Evolutionary conservation across 2,797 vertebrate genomes (phyloP).

Genomic region (Zalophus californianus): DNA sequence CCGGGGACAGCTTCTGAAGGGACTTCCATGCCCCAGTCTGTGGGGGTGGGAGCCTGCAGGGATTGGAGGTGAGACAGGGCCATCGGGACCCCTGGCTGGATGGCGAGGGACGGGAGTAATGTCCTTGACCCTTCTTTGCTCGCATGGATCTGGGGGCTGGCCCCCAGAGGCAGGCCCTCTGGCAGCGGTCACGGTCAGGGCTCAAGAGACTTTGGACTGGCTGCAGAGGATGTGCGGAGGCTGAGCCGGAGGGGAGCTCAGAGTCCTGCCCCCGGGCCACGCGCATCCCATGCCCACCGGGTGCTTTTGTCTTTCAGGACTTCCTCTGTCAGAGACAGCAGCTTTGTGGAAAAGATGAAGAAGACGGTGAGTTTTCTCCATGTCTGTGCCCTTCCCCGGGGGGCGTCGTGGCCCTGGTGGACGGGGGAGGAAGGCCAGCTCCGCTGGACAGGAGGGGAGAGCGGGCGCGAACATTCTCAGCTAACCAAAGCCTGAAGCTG

Average conservation of each 20-base stretch:
- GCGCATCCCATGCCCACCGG: not conserved
- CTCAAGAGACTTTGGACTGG: not conserved
- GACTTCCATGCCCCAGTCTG: not conserved
- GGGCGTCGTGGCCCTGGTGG: not conserved
- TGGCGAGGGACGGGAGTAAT: not conserved
- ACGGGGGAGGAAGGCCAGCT: rapidly evolving
- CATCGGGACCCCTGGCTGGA: not conserved
- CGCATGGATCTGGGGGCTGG: not conserved
- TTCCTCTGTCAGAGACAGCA: constrained; percentile 91
- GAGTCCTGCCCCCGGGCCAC: rapidly evolving
- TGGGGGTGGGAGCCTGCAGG: not conserved
- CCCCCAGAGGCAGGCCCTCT: too few species aligned
- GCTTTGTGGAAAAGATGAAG: constrained; percentile 99
- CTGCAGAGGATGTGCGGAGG: not conserved
- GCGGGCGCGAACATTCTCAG: rapidly evolving
- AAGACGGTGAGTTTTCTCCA: constrained; percentile 93
- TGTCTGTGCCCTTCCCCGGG: not conserved
- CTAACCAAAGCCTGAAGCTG: not conserved
- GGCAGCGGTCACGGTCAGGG: not conserved
- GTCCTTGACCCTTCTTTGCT: not conserved
- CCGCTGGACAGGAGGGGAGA: not conserved
- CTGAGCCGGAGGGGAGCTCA: not conserved
- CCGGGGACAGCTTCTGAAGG: not conserved
- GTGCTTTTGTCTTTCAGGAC: constrained; percentile 87
- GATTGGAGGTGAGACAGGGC: not conserved